These are phyloP conservation scores for Oxyruncus cristatus DNA, from an alignment of 2,113 vertebrate genomes.

Conservation along the genomic window DNA sequence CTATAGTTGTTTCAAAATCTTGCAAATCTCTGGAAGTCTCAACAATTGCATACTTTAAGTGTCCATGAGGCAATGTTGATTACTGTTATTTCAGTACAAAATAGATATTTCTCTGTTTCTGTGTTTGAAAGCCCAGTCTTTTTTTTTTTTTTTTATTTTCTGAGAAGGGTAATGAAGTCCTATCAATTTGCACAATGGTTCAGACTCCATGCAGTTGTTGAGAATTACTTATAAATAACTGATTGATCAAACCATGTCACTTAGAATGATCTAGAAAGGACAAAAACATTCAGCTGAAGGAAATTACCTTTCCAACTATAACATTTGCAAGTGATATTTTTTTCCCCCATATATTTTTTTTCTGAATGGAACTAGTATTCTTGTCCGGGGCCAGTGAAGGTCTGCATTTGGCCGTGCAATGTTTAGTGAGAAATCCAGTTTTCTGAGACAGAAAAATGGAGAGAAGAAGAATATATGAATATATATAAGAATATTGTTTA, in stretches of 20 bases:
- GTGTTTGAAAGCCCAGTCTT: background rate
- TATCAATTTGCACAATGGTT: background rate
- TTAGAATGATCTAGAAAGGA: constrained; percentile 17
- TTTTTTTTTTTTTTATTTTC: background rate
- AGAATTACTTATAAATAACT: constrained; percentile 11
- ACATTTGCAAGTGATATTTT: constrained; percentile 13
- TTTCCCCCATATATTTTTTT: background rate
- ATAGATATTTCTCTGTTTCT: background rate
- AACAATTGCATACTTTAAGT: background rate
- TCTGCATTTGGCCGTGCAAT: background rate
- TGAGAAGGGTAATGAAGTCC: background rate
- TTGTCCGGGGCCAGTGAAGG: background rate
- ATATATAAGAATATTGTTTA: no score
- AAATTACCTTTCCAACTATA: constrained; percentile 59
- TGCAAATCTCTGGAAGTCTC: background rate
- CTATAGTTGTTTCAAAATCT: background rate
- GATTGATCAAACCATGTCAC: background rate
- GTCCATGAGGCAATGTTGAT: background rate
- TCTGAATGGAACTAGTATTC: constrained; percentile 52
- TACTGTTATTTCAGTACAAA: background rate
- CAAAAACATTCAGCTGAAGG: constrained; percentile 31
- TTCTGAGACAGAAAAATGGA: background rate
- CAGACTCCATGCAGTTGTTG: background rate
- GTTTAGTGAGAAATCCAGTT: background rate
- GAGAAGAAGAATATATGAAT: background rate